Evolutionary conservation across 2,113 vertebrate genomes (phyloP).

Genomic region (Bubo scandiacus): DNA sequence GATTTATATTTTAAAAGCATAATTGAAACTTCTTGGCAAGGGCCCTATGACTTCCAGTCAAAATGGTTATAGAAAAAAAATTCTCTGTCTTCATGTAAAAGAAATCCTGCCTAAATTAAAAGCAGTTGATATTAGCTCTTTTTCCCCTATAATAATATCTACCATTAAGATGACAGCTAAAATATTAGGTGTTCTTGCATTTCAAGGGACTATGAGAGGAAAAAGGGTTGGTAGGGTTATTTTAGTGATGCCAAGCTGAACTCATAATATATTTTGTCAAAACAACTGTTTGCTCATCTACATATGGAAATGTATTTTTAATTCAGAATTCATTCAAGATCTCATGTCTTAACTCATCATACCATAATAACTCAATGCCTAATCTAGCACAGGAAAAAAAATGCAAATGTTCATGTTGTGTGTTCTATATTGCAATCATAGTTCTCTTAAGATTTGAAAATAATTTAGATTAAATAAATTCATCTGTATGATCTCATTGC

Average conservation of each 20-base stretch:
- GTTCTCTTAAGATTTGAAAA: background rate
- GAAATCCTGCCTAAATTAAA: conserved; percentile 47
- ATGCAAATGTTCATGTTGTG: background rate
- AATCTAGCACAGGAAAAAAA: background rate
- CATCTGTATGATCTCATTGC: background rate
- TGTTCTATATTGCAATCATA: background rate
- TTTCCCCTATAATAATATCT: conserved; percentile 47
- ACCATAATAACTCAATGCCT: background rate
- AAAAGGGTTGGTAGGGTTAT: conserved; percentile 22
- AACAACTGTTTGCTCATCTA: conserved; percentile 9
- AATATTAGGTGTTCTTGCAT: conserved; percentile 40
- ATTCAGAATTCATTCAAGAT: conserved; percentile 2
- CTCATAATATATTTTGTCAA: conserved; percentile 31
- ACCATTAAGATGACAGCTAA: conserved; percentile 19
- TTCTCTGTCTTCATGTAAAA: conserved; percentile 33
- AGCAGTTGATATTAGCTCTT: conserved; percentile 58
- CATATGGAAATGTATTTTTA: background rate
- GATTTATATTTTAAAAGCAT: conserved; percentile 65
- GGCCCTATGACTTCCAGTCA: conserved; percentile 33
- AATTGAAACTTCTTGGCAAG: conserved; percentile 59
- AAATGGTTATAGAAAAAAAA: conserved; percentile 40
- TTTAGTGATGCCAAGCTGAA: conserved; percentile 5
- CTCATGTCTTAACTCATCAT: background rate
- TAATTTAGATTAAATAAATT: background rate
- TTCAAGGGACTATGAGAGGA: conserved; percentile 3